A percentile compares a stretch with the other conserved stretches of the same genome.
phyloP scores from a whole-genome alignment of 1,140 invertebrate genomes.

The Saccostrea cuccullata region DNA sequence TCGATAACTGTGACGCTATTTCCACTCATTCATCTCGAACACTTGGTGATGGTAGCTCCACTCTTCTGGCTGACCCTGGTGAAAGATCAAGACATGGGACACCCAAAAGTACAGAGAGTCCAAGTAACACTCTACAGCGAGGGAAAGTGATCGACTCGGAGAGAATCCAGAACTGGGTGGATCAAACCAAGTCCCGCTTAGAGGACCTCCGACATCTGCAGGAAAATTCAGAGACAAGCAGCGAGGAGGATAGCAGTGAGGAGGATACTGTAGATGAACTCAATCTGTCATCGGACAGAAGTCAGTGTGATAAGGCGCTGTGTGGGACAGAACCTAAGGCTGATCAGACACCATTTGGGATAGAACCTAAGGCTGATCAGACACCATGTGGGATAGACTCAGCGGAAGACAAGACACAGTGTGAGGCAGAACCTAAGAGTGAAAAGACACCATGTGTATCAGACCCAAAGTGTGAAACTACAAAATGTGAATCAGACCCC shows the following conservation, averaged over 20 bases:
- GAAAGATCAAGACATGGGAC: constrained; percentile 49
- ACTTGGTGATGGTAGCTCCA: constrained; percentile 65
- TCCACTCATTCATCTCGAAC: constrained; percentile 72
- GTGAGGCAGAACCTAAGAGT: background rate
- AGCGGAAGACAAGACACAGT: no score
- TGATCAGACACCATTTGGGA: background rate
- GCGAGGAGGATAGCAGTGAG: constrained; percentile 36
- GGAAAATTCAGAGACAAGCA: constrained; percentile 46
- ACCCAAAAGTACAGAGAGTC: constrained; percentile 55
- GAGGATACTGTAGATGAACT: constrained; percentile 46
- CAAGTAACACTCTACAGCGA: constrained; percentile 51
- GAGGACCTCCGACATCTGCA: constrained; percentile 48
- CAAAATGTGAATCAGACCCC: background rate
- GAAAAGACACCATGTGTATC: background rate
- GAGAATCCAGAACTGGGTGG: constrained; percentile 61
- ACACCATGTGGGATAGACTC: background rate
- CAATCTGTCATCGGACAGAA: background rate
- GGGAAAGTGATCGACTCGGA: constrained; percentile 62
- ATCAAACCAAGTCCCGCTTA: constrained; percentile 53
- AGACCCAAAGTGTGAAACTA: background rate
- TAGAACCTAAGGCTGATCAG: background rate
- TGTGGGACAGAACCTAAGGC: background rate
- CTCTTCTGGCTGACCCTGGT: constrained; percentile 50
- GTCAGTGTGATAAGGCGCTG: background rate
- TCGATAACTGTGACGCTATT: constrained; percentile 69